phyloP scores from a whole-genome alignment of 2,113 vertebrate genomes.

The Paradisaea rubra region DNA sequence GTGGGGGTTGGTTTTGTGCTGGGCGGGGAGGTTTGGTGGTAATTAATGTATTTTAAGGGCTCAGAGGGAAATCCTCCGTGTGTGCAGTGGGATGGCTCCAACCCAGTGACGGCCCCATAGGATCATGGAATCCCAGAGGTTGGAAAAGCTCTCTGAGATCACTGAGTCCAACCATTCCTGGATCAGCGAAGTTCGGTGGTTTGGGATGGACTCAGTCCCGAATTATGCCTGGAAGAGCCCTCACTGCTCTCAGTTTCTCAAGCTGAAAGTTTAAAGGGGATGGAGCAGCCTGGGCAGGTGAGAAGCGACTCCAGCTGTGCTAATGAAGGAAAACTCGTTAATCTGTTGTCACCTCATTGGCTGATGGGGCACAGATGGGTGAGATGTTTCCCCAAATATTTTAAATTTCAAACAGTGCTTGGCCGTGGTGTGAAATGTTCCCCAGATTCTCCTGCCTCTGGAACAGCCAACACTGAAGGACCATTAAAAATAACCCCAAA shows the following conservation, averaged over 20 bases:
- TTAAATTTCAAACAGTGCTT: rapidly evolving
- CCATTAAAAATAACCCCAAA: not conserved
- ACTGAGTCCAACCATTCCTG: not conserved
- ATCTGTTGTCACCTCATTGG: not conserved
- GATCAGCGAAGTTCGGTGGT: not conserved
- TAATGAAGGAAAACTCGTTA: not conserved
- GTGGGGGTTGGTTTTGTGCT: not conserved
- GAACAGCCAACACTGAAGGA: not conserved
- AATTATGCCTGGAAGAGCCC: not conserved
- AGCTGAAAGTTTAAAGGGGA: not conserved
- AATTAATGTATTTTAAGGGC: not conserved
- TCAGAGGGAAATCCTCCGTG: not conserved
- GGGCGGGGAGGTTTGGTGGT: not conserved
- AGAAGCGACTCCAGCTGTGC: not conserved
- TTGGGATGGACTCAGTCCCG: not conserved
- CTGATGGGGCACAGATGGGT: not conserved
- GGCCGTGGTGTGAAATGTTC: not conserved
- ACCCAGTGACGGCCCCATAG: not conserved
- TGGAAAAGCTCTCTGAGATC: not conserved
- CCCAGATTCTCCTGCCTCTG: not conserved
- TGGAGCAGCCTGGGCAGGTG: not conserved
- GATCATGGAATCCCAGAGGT: not conserved
- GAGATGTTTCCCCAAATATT: not conserved
- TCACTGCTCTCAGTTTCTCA: not conserved
- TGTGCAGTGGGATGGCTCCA: not conserved